Evolutionary conservation across 2,113 vertebrate genomes (phyloP).

Genomic region (Oryzias celebensis): DNA sequence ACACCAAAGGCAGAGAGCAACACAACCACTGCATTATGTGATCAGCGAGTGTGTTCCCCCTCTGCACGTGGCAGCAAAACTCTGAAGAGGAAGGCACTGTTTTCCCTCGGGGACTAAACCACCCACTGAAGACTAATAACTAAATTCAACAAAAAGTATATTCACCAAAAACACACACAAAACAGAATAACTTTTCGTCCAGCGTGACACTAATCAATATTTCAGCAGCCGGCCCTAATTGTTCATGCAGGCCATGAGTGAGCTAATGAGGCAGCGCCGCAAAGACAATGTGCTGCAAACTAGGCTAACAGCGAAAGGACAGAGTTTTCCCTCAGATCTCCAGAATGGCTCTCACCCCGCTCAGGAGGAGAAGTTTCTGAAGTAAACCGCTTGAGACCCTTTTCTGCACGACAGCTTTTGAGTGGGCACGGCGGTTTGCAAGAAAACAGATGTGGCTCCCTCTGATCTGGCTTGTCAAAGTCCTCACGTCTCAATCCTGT

Average conservation of each 20-base stretch:
- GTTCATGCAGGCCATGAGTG: slow-evolving; percentile 59
- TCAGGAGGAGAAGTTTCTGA: slow-evolving; percentile 33
- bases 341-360: slow-evolving; percentile 25
- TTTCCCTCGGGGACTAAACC: slow-evolving; percentile 52
- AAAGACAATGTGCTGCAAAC: slow-evolving; percentile 58
- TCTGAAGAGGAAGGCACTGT: slow-evolving; percentile 55
- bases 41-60: slow-evolving; percentile 44
- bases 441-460: slow-evolving; percentile 38
- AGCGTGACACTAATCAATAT: slow-evolving; percentile 67
- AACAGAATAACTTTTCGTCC: slow-evolving; percentile 19
- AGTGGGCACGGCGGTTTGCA: slow-evolving; percentile 33
- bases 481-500: slow-evolving; percentile 40
- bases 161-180: slow-evolving; percentile 25
- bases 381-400: slow-evolving; percentile 46
- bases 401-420: slow-evolving; percentile 36
- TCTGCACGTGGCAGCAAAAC: slow-evolving; percentile 41
- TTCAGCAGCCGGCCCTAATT: slow-evolving; percentile 62
- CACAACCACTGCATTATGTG: slow-evolving; percentile 25
- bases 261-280: slow-evolving; percentile 61
- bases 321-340: slow-evolving; percentile 50
- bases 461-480: slow-evolving; percentile 58
- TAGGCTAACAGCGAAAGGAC: slow-evolving; percentile 50
- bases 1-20: slow-evolving; percentile 17
- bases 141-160: slow-evolving; percentile 46
- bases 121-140: slow-evolving; percentile 46